Percentiles rank a stretch among this genome's conserved stretches.
These are phyloP conservation scores for Neodiprion lecontei DNA, from an alignment of 1,140 invertebrate species.

Conservation along the genomic window DNA sequence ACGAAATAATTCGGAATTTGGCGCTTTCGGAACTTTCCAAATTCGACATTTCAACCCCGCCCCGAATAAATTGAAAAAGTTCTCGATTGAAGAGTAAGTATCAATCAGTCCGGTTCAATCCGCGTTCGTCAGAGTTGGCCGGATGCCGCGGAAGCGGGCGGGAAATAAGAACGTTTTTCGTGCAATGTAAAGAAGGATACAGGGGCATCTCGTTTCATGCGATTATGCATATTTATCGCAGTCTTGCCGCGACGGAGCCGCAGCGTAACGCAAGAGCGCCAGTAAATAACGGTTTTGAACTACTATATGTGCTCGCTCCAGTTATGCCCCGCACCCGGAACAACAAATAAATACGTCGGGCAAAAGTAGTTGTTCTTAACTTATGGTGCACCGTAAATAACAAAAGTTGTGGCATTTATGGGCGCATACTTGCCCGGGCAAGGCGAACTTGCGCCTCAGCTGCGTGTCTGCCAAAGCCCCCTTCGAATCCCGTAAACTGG, in stretches of 20 bases:
- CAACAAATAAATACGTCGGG: slow-evolving; percentile 52
- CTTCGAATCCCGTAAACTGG: too few relatives aligned
- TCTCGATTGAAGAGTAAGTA: too few relatives aligned
- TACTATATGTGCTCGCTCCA: slow-evolving; percentile 25
- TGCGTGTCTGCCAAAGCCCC: not conserved
- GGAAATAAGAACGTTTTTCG: not conserved
- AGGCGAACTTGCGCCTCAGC: slow-evolving; percentile 34
- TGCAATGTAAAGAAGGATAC: not conserved
- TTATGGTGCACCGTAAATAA: slow-evolving; percentile 48
- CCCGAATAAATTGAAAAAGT: too few relatives aligned
- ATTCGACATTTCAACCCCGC: too few relatives aligned
- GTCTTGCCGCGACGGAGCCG: slow-evolving; percentile 27
- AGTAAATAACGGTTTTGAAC: slow-evolving; percentile 44
- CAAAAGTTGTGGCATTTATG: slow-evolving; percentile 50
- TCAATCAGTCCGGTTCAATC: too few relatives aligned
- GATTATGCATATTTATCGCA: slow-evolving; percentile 46
- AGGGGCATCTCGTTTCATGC: slow-evolving; percentile 32
- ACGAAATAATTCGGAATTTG: too few relatives aligned
- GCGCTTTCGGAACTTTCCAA: too few relatives aligned
- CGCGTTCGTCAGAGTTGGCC: not conserved
- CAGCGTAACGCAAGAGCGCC: slow-evolving; percentile 21
- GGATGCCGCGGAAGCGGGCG: not conserved
- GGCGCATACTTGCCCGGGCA: slow-evolving; percentile 41
- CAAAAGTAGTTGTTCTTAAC: slow-evolving; percentile 48
- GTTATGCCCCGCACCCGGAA: slow-evolving; percentile 38